Evolutionary conservation across 2,797 vertebrate species (phyloP), one percentile per base, ranked within the genome.

Genomic region (Mormyrops boulengeri): DNA sequence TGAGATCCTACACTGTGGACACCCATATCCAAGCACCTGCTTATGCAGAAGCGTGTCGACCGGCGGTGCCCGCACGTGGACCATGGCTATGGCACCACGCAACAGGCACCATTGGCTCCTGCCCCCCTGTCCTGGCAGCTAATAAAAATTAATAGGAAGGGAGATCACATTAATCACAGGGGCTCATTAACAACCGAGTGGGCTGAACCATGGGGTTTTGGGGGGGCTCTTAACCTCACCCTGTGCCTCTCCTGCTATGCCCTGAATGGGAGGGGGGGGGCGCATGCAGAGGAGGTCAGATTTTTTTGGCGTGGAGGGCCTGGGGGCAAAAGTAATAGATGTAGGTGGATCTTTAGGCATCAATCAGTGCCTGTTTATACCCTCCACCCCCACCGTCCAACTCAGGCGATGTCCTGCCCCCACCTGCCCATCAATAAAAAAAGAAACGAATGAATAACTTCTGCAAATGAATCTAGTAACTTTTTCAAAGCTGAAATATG

Each of bases 341-440:
- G 47, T 4, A n/a, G n/a, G 11, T 11, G 3, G n/a, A n/a, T 50
- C 47, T 52, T 50, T 82, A 47, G 41, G 17, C 94, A 95, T 95
- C 94, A 94, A 94, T 95, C 95, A 95, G 90, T 87, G 91, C 91
- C 92, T 93, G 94, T 94, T 95, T 94, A 93, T 94, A 93, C 94
- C 94, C 93, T 92, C 93, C 93, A 92, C 5, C n/a, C 47, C 19
- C 4, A 9, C 44, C 14, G 4, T n/a, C 2, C 82, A 52, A 49
- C 22, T 17, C 34, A 49, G 47, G 50, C 50, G n/a, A 26, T 26
- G 52, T 44, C 9, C 38, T 80, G 73, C 38, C 34, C 12, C 38
- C 73, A n/a, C 55, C 55, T 22, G 5, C 6, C 55, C 6, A 22
- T 60, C 22, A 30, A 69, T 30, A 26, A 14, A 34, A 34, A 69